phyloP scores from a whole-genome alignment of 2,888 invertebrate genomes.

The Cordilura impudica region DNA sequence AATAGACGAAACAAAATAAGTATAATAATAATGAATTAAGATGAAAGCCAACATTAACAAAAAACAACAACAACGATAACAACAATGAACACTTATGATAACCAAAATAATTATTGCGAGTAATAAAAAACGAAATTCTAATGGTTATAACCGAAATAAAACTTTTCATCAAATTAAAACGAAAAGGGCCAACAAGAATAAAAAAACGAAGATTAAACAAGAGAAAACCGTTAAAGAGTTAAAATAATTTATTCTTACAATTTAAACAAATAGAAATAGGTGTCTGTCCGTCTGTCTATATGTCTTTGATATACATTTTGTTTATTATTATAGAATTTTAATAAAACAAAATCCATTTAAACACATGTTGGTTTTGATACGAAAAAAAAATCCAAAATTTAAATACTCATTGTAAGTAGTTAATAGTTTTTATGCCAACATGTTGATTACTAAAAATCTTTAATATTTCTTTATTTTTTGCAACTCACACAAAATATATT shows the following conservation, averaged over 20 bases:
- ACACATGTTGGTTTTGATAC: no score
- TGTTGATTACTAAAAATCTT: background rate
- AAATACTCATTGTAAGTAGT: no score
- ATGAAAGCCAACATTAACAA: constrained; percentile 2
- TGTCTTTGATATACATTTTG: no score
- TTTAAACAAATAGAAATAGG: constrained; percentile 10
- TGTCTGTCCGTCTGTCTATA: background rate
- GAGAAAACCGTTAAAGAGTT: background rate
- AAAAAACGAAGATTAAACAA: no score
- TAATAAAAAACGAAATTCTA: constrained; percentile 5
- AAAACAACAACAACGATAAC: constrained; percentile 9
- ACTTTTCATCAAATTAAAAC: background rate
- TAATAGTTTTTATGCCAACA: constrained; percentile 6
- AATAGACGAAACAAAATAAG: no score
- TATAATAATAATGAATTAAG: background rate
- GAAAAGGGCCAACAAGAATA: no score
- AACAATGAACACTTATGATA: no score
- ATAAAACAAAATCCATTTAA: no score
- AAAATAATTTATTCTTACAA: constrained; percentile 12
- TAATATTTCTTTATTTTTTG: background rate
- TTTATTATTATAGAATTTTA: no score
- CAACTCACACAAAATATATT: background rate
- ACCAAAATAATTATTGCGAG: no score
- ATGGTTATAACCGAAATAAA: background rate
- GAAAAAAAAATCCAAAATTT: no score